Evolutionary conservation across 2,113 vertebrate species (phyloP).

Genomic region (Megaceryle torquata): DNA sequence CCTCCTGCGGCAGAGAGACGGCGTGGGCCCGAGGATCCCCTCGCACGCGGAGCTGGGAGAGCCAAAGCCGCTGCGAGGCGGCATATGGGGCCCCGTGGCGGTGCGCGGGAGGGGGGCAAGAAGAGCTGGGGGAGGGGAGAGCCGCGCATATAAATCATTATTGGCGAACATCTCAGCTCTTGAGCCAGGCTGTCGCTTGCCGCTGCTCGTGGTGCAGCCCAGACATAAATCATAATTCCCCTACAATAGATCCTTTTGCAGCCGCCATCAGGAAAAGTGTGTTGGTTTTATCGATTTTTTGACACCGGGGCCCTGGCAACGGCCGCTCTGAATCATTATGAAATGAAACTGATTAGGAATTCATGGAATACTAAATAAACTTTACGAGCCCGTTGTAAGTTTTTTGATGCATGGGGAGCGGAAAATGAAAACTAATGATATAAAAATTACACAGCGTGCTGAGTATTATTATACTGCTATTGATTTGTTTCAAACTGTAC

Average conservation of each 20-base stretch:
- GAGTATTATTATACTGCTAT: slow-evolving; percentile 96
- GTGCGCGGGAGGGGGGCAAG: neutral
- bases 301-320: slow-evolving; percentile 82
- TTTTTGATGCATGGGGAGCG: slow-evolving; percentile 90
- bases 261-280: slow-evolving; percentile 92
- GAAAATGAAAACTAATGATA: slow-evolving; percentile 94
- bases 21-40: rapidly evolving
- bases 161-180: slow-evolving; percentile 95
- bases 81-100: neutral
- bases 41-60: rapidly evolving
- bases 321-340: slow-evolving; percentile 92
- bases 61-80: neutral
- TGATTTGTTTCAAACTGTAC: slow-evolving; percentile 99
- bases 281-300: slow-evolving; percentile 98
- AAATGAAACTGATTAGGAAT: slow-evolving; percentile 99
- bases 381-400: slow-evolving; percentile 90
- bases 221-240: slow-evolving; percentile 99
- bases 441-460: slow-evolving; percentile 98
- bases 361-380: slow-evolving; percentile 99
- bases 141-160: slow-evolving; percentile 97
- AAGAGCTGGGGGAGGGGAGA: slow-evolving; percentile 68
- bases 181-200: slow-evolving; percentile 86
- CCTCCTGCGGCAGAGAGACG: neutral
- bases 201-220: slow-evolving; percentile 84
- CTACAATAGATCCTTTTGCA: slow-evolving; percentile 97